phyloP scores from a whole-genome alignment of 2,113 vertebrate genomes.

The Candoia aspera region DNA sequence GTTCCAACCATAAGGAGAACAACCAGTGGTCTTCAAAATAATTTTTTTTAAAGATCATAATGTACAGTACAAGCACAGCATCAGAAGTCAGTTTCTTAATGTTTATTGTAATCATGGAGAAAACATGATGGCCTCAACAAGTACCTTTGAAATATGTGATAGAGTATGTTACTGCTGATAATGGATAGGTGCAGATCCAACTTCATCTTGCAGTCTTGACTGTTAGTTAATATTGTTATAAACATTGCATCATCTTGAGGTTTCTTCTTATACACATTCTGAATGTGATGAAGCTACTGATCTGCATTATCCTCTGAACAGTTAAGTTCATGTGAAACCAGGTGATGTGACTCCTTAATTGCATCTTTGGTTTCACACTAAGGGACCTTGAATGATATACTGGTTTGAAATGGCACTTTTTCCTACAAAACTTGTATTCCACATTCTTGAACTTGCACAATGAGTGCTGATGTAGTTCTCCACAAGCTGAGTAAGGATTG shows the following conservation, averaged over 20 bases:
- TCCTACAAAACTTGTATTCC: neutral
- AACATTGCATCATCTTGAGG: neutral
- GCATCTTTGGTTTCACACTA: neutral
- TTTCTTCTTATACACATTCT: neutral
- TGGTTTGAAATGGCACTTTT: neutral
- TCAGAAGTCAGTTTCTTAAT: neutral
- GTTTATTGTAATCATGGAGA: neutral
- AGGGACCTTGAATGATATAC: neutral
- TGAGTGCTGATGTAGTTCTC: neutral
- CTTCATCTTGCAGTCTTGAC: neutral
- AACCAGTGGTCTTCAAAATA: neutral
- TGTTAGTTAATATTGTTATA: neutral
- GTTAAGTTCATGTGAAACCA: neutral
- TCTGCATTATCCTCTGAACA: neutral
- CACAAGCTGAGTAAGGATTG: neutral
- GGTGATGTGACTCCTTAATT: neutral
- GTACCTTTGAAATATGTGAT: neutral
- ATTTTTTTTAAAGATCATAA: neutral
- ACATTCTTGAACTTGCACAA: neutral
- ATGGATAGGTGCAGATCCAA: neutral
- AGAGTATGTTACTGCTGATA: neutral
- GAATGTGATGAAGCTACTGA: neutral
- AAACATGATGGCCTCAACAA: neutral
- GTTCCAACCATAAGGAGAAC: neutral
- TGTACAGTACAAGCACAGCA: neutral